phyloP scores from a whole-genome alignment of 2,888 invertebrate species.

The Torymus aiolomorphi region DNA sequence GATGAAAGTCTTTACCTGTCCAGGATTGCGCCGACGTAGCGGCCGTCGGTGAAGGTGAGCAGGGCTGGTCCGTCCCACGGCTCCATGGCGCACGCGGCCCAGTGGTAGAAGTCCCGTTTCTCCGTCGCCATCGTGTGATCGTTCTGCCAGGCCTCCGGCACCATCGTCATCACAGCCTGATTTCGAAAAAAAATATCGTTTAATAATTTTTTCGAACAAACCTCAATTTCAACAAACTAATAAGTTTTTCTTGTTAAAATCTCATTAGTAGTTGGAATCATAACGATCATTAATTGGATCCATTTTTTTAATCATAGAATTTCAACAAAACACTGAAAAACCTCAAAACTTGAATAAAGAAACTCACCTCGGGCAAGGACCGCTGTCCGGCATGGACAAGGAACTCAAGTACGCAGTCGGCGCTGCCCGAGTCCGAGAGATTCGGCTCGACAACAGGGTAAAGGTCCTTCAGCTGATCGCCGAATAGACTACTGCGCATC shows the following conservation, averaged over 20 bases:
- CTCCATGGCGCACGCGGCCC: constrained; percentile 99
- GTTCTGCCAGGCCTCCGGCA: constrained; percentile 99
- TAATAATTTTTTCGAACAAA: not conserved
- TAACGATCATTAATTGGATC: constrained; percentile 50
- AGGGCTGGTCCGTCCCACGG: constrained; percentile 99
- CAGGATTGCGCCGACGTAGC: constrained; percentile 92
- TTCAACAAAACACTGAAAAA: not conserved
- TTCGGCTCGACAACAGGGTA: constrained; percentile 99
- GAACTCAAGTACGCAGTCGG: constrained; percentile 98
- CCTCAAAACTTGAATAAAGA: not conserved
- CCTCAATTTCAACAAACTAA: not conserved
- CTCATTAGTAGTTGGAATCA: constrained; percentile 45
- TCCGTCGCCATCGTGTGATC: constrained; percentile 93
- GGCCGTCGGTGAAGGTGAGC: constrained; percentile 97
- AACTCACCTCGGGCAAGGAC: constrained; percentile 87
- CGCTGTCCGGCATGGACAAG: constrained; percentile 94
- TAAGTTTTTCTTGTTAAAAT: not conserved
- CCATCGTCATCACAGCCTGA: constrained; percentile 98
- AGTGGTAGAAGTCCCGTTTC: constrained; percentile 96
- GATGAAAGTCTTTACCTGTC: constrained; percentile 77
- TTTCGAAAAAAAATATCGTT: constrained; percentile 32
- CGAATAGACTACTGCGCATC: constrained; percentile 91
- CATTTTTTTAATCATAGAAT: constrained; percentile 43
- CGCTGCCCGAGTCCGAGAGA: constrained; percentile 97
- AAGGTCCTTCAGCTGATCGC: constrained; percentile 89